Evolutionary conservation across 2,888 invertebrate genomes (phyloP).

Genomic region (Dorcus hopei): DNA sequence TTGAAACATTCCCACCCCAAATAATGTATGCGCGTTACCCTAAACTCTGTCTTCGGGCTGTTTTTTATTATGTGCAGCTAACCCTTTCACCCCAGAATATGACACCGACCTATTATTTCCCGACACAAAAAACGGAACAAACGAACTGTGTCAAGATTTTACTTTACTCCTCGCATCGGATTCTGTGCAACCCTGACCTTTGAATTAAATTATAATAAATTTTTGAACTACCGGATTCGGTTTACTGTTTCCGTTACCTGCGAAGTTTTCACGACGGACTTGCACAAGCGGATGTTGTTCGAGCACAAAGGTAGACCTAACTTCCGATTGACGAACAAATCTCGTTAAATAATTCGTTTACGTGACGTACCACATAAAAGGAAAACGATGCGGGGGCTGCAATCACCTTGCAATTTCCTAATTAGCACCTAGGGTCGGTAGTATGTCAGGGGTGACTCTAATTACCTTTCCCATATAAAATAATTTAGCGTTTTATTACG

Average conservation of each 20-base stretch:
- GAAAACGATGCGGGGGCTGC: constrained; percentile 6
- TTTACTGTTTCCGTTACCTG: constrained; percentile 8
- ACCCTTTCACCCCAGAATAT: constrained; percentile 50
- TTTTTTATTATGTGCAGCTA: constrained; percentile 48
- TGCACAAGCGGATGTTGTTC: no score
- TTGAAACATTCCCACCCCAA: constrained; percentile 45
- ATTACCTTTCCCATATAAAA: neutral
- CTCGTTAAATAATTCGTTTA: no score
- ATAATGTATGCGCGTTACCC: constrained; percentile 49
- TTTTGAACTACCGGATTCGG: constrained; percentile 2
- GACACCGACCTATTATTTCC: constrained; percentile 50
- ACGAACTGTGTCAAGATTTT: constrained; percentile 52
- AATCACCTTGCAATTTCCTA: constrained; percentile 33
- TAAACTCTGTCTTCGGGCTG: constrained; percentile 49
- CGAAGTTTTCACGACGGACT: no score
- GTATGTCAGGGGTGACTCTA: neutral
- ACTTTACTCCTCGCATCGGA: constrained; percentile 25
- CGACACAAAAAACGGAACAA: constrained; percentile 46
- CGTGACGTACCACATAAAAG: no score
- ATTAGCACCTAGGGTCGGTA: constrained; percentile 20
- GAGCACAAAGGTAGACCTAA: no score
- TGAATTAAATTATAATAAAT: constrained; percentile 29
- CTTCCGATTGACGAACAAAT: no score
- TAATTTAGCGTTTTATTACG: neutral
- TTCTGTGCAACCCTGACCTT: constrained; percentile 25